These are phyloP conservation scores for Parasteatoda lunata DNA, from an alignment of 2,888 invertebrate genomes.

Conservation along the genomic window DNA sequence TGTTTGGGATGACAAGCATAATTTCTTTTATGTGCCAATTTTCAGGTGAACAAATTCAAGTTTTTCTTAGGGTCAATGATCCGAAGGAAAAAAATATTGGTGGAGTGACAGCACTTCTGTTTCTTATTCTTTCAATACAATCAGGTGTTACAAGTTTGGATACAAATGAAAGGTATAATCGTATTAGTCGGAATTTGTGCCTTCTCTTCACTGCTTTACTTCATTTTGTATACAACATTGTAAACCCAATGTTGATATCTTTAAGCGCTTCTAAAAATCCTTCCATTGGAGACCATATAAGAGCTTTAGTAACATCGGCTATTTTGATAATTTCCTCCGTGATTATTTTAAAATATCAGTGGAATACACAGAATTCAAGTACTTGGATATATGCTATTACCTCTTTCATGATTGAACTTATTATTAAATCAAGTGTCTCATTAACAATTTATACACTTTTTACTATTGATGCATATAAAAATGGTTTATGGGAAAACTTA, in stretches of 20 bases:
- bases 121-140: slow-evolving; percentile 92
- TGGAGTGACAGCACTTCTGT: slow-evolving; percentile 93
- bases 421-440: slow-evolving; percentile 91
- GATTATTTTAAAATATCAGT: slow-evolving; percentile 83
- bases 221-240: slow-evolving; percentile 92
- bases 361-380: slow-evolving; percentile 89
- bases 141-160: slow-evolving; percentile 92
- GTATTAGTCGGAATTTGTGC: slow-evolving; percentile 93
- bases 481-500: slow-evolving; percentile 92
- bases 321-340: slow-evolving; percentile 88
- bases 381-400: slow-evolving; percentile 95
- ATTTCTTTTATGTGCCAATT: slow-evolving; percentile 92
- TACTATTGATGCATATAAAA: slow-evolving; percentile 86
- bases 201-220: slow-evolving; percentile 91
- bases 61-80: slow-evolving; percentile 88
- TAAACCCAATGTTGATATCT: slow-evolving; percentile 93
- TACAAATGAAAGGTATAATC: slow-evolving; percentile 88
- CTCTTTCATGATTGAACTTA: slow-evolving; percentile 93
- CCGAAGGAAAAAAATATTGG: slow-evolving; percentile 94
- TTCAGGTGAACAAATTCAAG: slow-evolving; percentile 91
- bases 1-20: slow-evolving; percentile 91
- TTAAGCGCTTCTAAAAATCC: slow-evolving; percentile 77
- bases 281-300: slow-evolving; percentile 82
- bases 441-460: slow-evolving; percentile 91
- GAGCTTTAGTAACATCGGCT: slow-evolving; percentile 87